phyloP scores from a whole-genome alignment of 2,113 vertebrate species.

The Brachyistius frenatus region DNA sequence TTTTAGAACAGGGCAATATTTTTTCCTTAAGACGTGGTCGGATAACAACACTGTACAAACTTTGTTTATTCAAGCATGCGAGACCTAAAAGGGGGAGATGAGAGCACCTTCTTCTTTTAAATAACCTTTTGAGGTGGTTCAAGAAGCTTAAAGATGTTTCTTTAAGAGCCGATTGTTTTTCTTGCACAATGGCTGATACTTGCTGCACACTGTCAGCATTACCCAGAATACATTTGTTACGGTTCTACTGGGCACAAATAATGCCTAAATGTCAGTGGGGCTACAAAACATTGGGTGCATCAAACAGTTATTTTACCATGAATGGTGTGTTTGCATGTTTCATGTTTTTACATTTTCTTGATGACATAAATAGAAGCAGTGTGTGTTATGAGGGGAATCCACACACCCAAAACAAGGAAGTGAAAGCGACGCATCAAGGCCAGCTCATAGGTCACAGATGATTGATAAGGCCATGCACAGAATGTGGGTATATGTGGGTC shows the following conservation, averaged over 20 bases:
- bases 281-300: not conserved
- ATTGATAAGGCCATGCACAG: not conserved
- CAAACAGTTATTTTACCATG: slow-evolving; percentile 5
- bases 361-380: not conserved
- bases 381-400: slow-evolving; percentile 51
- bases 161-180: too few species aligned
- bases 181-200: too few species aligned
- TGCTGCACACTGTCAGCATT: not conserved
- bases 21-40: too few species aligned
- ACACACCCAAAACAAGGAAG: slow-evolving; percentile 60
- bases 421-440: slow-evolving; percentile 34
- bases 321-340: slow-evolving; percentile 9
- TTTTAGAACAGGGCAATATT: too few species aligned
- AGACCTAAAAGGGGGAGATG: too few species aligned
- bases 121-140: too few species aligned
- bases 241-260: not conserved
- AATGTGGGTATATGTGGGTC: slow-evolving; percentile 4
- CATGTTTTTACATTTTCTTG: not conserved
- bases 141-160: too few species aligned
- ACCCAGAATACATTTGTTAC: not conserved
- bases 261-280: not conserved
- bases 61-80: too few species aligned
- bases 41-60: too few species aligned
- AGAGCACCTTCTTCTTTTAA: too few species aligned
- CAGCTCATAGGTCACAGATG: slow-evolving; percentile 58